phyloP scores from a whole-genome alignment of 2,113 vertebrate species.

The Epinephelus fuscoguttatus region DNA sequence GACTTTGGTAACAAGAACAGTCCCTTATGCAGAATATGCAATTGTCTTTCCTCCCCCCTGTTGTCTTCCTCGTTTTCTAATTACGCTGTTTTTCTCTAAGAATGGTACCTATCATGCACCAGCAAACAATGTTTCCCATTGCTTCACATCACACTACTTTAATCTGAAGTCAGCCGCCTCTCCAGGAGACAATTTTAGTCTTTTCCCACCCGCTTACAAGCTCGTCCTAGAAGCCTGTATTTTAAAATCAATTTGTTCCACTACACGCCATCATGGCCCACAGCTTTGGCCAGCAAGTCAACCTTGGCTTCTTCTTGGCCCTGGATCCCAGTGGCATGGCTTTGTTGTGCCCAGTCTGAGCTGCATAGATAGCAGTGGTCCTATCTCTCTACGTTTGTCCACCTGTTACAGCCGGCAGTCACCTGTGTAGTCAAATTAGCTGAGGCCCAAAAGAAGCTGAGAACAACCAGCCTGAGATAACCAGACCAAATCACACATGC shows the following conservation, averaged over 20 bases:
- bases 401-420: conserved; percentile 51
- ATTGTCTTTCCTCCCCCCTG: not conserved
- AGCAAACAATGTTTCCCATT: conserved; percentile 41
- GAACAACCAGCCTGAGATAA: not conserved
- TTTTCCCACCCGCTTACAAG: conserved; percentile 20
- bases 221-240: conserved; percentile 31
- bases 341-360: conserved; percentile 53
- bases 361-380: conserved; percentile 31
- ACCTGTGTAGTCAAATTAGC: conserved; percentile 62
- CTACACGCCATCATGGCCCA: conserved; percentile 31
- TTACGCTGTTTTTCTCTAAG: conserved; percentile 9
- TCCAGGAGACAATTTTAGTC: conserved; percentile 4
- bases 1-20: not conserved
- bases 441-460: conserved; percentile 21
- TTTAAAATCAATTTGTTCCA: conserved; percentile 63
- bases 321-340: conserved; percentile 22
- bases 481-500: too few relatives aligned
- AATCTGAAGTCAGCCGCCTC: conserved; percentile 21
- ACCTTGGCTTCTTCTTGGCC: conserved; percentile 34
- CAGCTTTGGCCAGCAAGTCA: conserved; percentile 19
- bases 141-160: conserved; percentile 31
- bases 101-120: not conserved
- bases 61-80: conserved; percentile 14
- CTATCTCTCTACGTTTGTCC: conserved; percentile 44
- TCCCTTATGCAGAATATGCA: not conserved